These are phyloP conservation scores for Felis chaus DNA, from an alignment of 2,113 vertebrate species.

Conservation along the genomic window DNA sequence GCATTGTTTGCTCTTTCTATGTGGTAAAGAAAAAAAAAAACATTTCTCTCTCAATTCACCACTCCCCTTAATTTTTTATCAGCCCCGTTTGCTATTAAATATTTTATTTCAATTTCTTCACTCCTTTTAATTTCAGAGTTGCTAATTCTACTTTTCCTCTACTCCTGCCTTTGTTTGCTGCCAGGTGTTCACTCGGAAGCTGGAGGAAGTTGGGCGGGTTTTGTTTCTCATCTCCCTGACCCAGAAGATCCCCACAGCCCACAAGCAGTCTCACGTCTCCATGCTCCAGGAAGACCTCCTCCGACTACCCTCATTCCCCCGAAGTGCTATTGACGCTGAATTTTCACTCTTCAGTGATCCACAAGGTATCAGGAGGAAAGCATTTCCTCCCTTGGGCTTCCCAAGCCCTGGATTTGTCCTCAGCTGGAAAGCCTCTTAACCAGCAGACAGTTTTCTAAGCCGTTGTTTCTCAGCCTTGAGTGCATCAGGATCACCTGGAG, in stretches of 20 bases:
- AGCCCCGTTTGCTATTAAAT: rapidly evolving
- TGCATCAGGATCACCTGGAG: not conserved
- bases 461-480: not conserved
- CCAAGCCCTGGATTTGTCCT: not conserved
- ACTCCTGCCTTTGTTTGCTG: not conserved
- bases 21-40: not conserved
- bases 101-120: not conserved
- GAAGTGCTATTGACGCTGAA: slow-evolving; percentile 96
- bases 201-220: slow-evolving; percentile 97
- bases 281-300: slow-evolving; percentile 98
- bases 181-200: slow-evolving; percentile 97
- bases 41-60: not conserved
- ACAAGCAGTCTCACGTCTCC: slow-evolving; percentile 98
- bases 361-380: slow-evolving; percentile 86
- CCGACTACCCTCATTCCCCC: slow-evolving; percentile 96
- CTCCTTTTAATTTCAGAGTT: not conserved
- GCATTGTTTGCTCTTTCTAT: not conserved
- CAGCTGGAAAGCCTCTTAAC: not conserved
- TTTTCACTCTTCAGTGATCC: slow-evolving; percentile 97
- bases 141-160: not conserved
- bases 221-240: slow-evolving; percentile 98
- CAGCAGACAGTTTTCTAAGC: not conserved
- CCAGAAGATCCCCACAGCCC: slow-evolving; percentile 94
- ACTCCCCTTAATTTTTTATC: not conserved
- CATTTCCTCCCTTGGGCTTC: not conserved